A percentile compares a stretch with the other conserved stretches of the same genome.
Evolutionary conservation across 2,797 vertebrate species (phyloP).

Genomic region (Acomys russatus): DNA sequence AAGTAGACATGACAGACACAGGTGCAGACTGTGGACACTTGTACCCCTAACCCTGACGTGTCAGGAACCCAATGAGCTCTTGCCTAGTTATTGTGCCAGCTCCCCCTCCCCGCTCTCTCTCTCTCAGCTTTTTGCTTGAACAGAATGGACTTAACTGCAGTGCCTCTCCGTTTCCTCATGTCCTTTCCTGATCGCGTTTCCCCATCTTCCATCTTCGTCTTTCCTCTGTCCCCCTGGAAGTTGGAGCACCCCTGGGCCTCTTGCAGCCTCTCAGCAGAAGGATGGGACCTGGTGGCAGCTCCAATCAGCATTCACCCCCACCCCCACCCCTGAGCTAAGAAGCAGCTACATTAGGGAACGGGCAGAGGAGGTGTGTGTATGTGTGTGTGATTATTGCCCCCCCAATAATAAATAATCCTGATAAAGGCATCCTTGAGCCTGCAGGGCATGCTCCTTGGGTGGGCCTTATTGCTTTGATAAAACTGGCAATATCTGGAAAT

Average conservation of each 20-base stretch:
- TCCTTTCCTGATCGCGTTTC: not conserved
- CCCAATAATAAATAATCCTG: constrained; percentile 25
- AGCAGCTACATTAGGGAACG: not conserved
- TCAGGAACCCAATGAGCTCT: not conserved
- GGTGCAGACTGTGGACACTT: rapidly evolving
- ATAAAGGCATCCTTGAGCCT: not conserved
- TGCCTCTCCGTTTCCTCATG: not conserved
- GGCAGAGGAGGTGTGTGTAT: not conserved
- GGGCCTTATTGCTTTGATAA: constrained; percentile 75
- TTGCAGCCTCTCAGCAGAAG: not conserved
- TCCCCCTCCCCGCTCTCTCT: not conserved
- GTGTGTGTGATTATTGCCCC: not conserved
- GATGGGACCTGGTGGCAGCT: not conserved
- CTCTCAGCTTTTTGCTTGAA: not conserved
- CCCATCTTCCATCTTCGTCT: not conserved
- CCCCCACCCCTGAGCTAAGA: not conserved
- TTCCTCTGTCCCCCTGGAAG: not conserved
- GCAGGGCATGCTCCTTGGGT: not conserved
- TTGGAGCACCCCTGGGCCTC: not conserved
- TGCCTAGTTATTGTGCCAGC: not conserved
- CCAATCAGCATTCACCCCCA: too few species aligned
- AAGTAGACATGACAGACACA: not conserved
- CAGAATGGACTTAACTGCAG: not conserved
- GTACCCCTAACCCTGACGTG: rapidly evolving
- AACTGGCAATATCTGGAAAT: constrained; percentile 72